Evolutionary conservation across 2,797 vertebrate genomes (phyloP).

Genomic region (Hypotaenidia okinawae): DNA sequence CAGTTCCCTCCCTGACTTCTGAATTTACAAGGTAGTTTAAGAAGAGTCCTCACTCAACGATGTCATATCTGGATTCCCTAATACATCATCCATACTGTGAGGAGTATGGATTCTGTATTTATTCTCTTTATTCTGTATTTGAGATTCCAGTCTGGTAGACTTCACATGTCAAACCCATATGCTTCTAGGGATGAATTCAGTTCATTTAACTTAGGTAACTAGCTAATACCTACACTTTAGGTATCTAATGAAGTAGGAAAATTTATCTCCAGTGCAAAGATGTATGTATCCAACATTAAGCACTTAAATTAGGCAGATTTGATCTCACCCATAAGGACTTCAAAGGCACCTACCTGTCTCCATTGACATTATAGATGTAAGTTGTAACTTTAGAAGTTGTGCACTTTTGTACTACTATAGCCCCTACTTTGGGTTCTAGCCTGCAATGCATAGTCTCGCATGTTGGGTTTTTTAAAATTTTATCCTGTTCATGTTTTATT

Average conservation of each 20-base stretch:
- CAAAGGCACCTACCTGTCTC: background rate
- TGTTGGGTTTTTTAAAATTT: background rate
- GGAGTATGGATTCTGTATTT: background rate
- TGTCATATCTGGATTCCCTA: background rate
- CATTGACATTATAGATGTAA: background rate
- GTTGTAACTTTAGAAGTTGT: background rate
- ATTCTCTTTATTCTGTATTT: background rate
- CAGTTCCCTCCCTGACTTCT: background rate
- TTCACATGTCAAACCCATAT: background rate
- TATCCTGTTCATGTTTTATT: background rate
- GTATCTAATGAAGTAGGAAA: background rate
- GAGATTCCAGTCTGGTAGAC: background rate
- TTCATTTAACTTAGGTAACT: background rate
- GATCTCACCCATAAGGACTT: background rate
- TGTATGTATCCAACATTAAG: background rate
- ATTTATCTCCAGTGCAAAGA: background rate
- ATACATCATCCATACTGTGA: background rate
- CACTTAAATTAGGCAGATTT: background rate
- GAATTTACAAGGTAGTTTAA: background rate
- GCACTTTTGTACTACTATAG: background rate
- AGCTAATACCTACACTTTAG: background rate
- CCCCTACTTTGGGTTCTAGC: background rate
- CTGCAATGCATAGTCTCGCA: background rate
- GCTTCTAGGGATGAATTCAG: background rate
- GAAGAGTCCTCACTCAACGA: background rate